phyloP scores from a whole-genome alignment of 1,140 invertebrate species.

The Bombus sylvicola region DNA sequence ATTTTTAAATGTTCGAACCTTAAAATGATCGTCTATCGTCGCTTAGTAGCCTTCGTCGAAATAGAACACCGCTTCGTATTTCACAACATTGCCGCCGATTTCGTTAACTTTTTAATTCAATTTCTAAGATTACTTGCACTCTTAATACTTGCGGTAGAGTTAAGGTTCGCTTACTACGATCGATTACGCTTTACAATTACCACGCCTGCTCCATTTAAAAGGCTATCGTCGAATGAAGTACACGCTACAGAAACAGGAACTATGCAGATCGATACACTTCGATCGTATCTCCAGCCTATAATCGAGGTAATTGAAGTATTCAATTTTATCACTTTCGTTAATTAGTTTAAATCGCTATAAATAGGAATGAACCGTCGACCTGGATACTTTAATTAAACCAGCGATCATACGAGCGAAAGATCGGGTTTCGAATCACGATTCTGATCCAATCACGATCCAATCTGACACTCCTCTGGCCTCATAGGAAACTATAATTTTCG shows the following conservation, averaged over 20 bases:
- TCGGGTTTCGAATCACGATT: neutral
- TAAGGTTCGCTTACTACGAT: neutral
- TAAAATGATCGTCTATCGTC: too few species aligned
- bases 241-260: neutral
- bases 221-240: neutral
- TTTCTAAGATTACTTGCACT: neutral
- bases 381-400: neutral
- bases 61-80: too few species aligned
- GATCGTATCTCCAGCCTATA: neutral
- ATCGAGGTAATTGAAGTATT: neutral
- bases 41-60: too few species aligned
- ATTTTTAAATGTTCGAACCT: too few species aligned
- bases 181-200: neutral
- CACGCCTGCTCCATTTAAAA: neutral
- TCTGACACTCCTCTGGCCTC: neutral
- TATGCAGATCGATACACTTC: neutral
- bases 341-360: neutral
- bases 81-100: too few species aligned
- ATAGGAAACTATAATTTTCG: neutral
- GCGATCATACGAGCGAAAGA: neutral
- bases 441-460: neutral
- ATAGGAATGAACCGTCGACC: neutral
- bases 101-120: neutral
- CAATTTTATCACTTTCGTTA: slow-evolving; percentile 2
- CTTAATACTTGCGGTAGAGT: neutral